Evolutionary conservation across 2,797 vertebrate species (phyloP).

Genomic region (Mormyrus proboscirostris): DNA sequence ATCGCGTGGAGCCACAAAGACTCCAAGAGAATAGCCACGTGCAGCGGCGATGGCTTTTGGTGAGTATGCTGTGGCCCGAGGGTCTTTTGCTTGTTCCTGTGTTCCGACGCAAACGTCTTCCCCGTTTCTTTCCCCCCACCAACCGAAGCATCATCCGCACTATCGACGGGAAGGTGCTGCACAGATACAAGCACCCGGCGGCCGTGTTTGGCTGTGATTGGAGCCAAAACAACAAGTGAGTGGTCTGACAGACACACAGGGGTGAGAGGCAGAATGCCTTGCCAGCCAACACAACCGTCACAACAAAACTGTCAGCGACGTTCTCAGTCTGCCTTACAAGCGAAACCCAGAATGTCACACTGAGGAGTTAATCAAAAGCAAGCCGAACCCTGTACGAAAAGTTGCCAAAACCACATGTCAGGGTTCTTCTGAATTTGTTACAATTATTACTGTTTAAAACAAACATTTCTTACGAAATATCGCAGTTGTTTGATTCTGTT

Average conservation of each 20-base stretch:
- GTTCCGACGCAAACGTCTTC: background rate
- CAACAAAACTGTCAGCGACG: background rate
- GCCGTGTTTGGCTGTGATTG: constrained; percentile 96
- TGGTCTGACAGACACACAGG: constrained; percentile 16
- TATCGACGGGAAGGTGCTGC: constrained; percentile 84
- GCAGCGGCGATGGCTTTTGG: constrained; percentile 93
- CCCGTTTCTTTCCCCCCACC: background rate
- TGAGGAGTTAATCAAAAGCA: background rate
- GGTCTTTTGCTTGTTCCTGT: background rate
- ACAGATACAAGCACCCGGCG: constrained; percentile 93
- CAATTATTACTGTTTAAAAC: background rate
- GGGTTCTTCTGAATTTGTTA: background rate
- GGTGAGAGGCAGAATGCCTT: background rate
- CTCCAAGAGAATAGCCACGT: constrained; percentile 92
- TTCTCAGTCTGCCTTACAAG: background rate
- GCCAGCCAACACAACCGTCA: background rate
- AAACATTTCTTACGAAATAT: background rate
- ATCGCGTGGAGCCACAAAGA: constrained; percentile 99
- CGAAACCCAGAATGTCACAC: background rate
- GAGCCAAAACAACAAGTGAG: constrained; percentile 98
- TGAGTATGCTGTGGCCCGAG: constrained; percentile 47
- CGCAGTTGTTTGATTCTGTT: background rate
- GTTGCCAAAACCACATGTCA: background rate
- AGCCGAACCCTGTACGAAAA: background rate
- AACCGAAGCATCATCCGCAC: constrained; percentile 82